Evolutionary conservation across 2,113 vertebrate genomes (phyloP).

Genomic region (Burhinus oedicnemus): DNA sequence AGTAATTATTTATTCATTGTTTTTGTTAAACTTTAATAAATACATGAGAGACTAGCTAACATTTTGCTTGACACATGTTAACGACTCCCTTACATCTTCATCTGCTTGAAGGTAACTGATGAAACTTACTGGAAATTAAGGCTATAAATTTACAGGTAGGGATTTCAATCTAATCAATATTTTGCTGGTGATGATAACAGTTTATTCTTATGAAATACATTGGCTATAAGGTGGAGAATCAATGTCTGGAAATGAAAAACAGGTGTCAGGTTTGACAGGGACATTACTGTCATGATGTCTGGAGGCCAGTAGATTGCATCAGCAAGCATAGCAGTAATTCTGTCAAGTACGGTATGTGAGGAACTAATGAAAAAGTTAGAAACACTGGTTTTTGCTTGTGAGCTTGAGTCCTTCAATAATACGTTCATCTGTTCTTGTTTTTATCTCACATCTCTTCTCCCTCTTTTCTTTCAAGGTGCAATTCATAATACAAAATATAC

Average conservation of each 20-base stretch:
- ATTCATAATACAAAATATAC: not conserved
- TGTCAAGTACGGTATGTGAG: slow-evolving; percentile 43
- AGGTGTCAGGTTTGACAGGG: slow-evolving; percentile 66
- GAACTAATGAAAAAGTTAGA: slow-evolving; percentile 61
- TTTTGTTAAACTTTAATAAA: slow-evolving; percentile 33
- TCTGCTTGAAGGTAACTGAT: slow-evolving; percentile 60
- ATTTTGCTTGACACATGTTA: slow-evolving; percentile 50
- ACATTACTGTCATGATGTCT: slow-evolving; percentile 49
- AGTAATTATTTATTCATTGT: slow-evolving; percentile 20
- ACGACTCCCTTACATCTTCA: slow-evolving; percentile 60
- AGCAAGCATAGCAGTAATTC: slow-evolving; percentile 61
- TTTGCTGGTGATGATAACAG: slow-evolving; percentile 74
- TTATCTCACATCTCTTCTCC: not conserved
- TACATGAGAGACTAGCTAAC: not conserved
- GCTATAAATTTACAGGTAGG: slow-evolving; percentile 71
- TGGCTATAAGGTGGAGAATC: slow-evolving; percentile 67
- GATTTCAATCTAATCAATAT: slow-evolving; percentile 76
- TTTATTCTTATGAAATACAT: slow-evolving; percentile 68
- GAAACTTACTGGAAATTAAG: slow-evolving; percentile 74
- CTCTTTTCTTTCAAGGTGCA: not conserved
- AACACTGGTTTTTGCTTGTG: not conserved
- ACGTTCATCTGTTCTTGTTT: not conserved
- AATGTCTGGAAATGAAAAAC: slow-evolving; percentile 73
- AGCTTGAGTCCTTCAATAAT: not conserved
- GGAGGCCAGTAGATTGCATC: slow-evolving; percentile 47